phyloP scores from a whole-genome alignment of 2,888 invertebrate species.

The Taphrorychus bicolor region DNA sequence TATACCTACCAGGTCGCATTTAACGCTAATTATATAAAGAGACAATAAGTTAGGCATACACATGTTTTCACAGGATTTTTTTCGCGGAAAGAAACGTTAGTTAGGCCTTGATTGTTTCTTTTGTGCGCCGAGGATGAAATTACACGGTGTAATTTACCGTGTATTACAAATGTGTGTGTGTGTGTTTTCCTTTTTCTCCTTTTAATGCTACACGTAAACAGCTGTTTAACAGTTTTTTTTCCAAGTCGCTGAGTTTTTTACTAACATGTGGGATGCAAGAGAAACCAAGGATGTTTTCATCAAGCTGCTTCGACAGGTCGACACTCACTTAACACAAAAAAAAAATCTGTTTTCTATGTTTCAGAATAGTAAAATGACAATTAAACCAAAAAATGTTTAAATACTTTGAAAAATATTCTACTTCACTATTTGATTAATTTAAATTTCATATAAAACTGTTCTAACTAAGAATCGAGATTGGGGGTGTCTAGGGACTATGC shows the following conservation, averaged over 20 bases:
- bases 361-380: no score
- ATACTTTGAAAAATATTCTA: no score
- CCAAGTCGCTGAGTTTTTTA: neutral
- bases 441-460: no score
- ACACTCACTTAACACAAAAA: no score
- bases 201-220: neutral
- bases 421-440: no score
- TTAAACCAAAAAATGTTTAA: no score
- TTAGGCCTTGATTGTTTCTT: slow-evolving; percentile 32
- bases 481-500: no score
- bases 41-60: slow-evolving; percentile 35
- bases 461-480: no score
- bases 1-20: slow-evolving; percentile 17
- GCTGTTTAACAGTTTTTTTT: neutral
- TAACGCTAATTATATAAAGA: slow-evolving; percentile 33
- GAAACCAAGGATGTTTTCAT: neutral
- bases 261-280: neutral
- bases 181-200: neutral
- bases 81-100: slow-evolving; percentile 26
- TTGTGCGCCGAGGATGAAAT: slow-evolving; percentile 22
- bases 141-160: slow-evolving; percentile 29
- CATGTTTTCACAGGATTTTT: slow-evolving; percentile 39
- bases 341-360: no score
- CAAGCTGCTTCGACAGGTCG: no score
- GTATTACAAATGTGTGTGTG: neutral